These are phyloP conservation scores for Hemiscyllium ocellatum DNA, from an alignment of 2,113 vertebrate genomes.

Conservation along the genomic window DNA sequence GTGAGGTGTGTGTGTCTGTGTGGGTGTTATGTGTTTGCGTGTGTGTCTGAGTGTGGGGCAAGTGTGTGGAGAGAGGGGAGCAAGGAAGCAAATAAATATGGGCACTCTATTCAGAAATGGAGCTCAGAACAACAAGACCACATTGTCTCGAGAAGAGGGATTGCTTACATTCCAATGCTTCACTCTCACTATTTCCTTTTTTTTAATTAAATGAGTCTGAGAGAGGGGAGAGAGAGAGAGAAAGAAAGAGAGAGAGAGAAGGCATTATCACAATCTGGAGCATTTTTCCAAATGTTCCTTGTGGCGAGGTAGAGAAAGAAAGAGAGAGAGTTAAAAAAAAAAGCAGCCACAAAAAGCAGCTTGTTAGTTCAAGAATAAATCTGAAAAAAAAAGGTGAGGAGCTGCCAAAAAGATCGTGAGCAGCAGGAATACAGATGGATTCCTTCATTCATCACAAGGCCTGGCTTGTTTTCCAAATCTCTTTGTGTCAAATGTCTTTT, in stretches of 20 bases:
- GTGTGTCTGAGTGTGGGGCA: too few species aligned
- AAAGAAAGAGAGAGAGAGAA: not conserved
- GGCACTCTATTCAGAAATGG: not conserved
- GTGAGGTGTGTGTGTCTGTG: too few species aligned
- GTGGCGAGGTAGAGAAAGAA: not conserved
- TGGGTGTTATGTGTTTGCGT: too few species aligned
- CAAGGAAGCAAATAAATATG: not conserved
- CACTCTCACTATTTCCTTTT: conserved; percentile 34
- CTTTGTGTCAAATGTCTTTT: not conserved
- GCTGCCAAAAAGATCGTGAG: not conserved
- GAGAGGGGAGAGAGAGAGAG: not conserved
- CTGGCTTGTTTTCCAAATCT: conserved; percentile 43
- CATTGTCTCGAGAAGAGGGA: not conserved
- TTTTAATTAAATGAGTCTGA: not conserved
- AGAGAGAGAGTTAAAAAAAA: not conserved
- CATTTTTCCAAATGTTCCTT: conserved; percentile 16
- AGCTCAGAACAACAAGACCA: not conserved
- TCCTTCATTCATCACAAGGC: conserved; percentile 23
- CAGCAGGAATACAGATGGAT: not conserved
- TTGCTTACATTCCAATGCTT: conserved; percentile 8
- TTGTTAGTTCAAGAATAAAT: not conserved
- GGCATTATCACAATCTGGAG: not conserved
- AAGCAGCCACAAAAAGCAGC: conserved; percentile 21
- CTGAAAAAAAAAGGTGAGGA: not conserved
- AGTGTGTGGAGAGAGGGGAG: not conserved